These are phyloP conservation scores for Odontophorus gujanensis DNA, from an alignment of 2,113 vertebrate species.

Conservation along the genomic window DNA sequence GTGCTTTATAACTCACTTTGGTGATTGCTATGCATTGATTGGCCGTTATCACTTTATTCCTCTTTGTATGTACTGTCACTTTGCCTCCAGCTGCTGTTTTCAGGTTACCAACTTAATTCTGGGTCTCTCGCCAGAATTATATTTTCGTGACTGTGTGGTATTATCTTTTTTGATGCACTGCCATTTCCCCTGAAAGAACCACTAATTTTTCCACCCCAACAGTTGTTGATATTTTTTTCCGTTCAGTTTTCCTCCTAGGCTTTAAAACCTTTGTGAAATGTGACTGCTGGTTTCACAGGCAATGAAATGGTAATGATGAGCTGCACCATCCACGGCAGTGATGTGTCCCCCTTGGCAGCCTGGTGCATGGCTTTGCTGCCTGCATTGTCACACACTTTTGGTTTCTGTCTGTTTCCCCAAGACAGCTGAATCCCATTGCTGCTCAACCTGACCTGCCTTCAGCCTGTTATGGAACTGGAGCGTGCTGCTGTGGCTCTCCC, in stretches of 20 bases:
- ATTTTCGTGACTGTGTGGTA: neutral
- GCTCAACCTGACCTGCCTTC: neutral
- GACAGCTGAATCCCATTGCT: neutral
- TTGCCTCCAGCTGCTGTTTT: neutral
- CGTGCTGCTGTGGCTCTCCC: neutral
- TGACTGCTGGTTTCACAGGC: neutral
- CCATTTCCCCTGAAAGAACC: neutral
- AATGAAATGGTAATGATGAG: neutral
- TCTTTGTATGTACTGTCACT: neutral
- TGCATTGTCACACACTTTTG: neutral
- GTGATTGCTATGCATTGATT: neutral
- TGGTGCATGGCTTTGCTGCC: neutral
- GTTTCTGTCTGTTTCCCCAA: neutral
- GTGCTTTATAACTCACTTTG: neutral
- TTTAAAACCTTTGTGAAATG: neutral
- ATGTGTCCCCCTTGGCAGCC: neutral
- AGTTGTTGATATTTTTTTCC: neutral
- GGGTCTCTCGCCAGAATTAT: neutral
- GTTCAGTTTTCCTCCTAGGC: neutral
- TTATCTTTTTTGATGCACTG: neutral
- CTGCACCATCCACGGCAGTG: rapidly evolving
- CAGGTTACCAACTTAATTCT: neutral
- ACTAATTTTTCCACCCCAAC: neutral
- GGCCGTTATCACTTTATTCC: neutral
- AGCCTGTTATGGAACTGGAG: neutral